Evolutionary conservation across 2,888 invertebrate genomes (phyloP).

Genomic region (Oxycera nigricornis): DNA sequence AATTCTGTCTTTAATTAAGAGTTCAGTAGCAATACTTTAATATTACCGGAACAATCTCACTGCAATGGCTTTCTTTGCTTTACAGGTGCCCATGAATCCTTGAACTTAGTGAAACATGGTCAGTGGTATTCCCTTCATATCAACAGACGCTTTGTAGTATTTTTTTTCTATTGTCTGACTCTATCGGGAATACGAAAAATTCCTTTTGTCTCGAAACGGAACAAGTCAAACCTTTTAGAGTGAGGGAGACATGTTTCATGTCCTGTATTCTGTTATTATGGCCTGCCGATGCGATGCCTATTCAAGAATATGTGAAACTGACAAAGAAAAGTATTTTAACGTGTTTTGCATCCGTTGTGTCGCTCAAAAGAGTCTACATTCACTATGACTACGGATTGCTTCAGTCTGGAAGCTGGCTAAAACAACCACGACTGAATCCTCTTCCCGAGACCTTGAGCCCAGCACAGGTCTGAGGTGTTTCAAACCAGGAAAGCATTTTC

Average conservation of each 20-base stretch:
- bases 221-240: slow-evolving; percentile 43
- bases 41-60: too few species aligned
- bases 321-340: slow-evolving; percentile 47
- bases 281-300: slow-evolving; percentile 23
- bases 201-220: slow-evolving; percentile 46
- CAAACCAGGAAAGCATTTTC: slow-evolving; percentile 46
- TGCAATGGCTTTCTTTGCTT: neutral
- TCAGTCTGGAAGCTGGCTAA: too few species aligned
- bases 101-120: neutral
- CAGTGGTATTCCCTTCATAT: neutral
- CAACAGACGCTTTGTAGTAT: neutral
- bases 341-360: slow-evolving; percentile 31
- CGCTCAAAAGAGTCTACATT: neutral
- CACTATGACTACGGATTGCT: neutral
- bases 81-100: neutral
- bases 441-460: neutral
- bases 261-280: slow-evolving; percentile 23
- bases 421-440: neutral
- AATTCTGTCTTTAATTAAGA: too few species aligned
- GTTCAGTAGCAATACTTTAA: neutral
- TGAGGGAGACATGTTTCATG: slow-evolving; percentile 31
- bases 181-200: slow-evolving; percentile 25
- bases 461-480: slow-evolving; percentile 9
- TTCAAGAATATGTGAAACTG: slow-evolving; percentile 45
- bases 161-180: neutral